Evolutionary conservation across 2,888 invertebrate genomes (phyloP), one percentile per base, ranked within the genome.

Genomic region (Drosophila austrosaltans): DNA sequence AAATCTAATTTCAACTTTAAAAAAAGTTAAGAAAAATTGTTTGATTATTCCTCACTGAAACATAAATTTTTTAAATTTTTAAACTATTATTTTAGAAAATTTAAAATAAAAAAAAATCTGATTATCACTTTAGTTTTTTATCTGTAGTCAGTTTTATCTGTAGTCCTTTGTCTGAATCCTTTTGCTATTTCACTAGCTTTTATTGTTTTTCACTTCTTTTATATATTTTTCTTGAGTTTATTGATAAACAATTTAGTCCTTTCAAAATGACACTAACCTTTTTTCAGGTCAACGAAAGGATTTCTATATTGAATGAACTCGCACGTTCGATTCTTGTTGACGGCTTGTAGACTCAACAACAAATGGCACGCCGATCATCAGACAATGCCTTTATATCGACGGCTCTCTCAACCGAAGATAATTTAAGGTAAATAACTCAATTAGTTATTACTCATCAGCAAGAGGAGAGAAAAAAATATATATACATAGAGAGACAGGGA

Each of bases 341-440:
- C 90, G 88, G 80, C 90, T 81, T 48, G 48, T 48, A 82, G 84
- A 91, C 90, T 91, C 90, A 89, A 91, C 90, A 90, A 90, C 91
- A 91, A 91, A 92, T 91, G 90, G 90, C 89, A 90, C 81, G 81
- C 75, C 74, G 82, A 79, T 77, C 72, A 75, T 68, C 60, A 68
- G 75, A 81, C 75, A 66, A 64, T 76, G 88, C 88, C 90, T 92
- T 92, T 91, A 90, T 91, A 91, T 89, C 72, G 74, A 75, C 73
- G 76, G 64, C 78, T 79, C 75, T 81, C 89, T 53, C 76, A 42
- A 16, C 63, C 63, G 63, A 66, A 74, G 72, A 42, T 72, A 40
- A 66, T 66, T 79, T 76, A 74, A 75, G 76, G 76, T 67, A 72
- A 67, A 74, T 74, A 79, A 63, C 76, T 73, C 76, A 76, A 78